Evolutionary conservation across 2,113 vertebrate genomes (phyloP), one percentile per base, ranked within the genome.

Genomic region (Saccopteryx bilineata): DNA sequence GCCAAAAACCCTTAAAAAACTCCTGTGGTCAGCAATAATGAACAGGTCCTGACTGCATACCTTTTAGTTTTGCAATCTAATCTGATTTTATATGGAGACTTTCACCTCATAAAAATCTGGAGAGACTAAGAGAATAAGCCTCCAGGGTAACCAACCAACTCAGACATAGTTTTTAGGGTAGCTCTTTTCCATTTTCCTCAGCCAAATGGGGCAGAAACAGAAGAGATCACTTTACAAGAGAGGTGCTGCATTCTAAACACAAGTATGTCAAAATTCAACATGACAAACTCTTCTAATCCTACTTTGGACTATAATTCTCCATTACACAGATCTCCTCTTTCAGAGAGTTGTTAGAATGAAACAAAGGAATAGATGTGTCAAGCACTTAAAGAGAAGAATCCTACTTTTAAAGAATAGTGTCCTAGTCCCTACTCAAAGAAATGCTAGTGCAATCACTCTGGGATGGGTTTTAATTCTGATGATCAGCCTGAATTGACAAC

Each of bases 381-480:
- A 39, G 46, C n/a, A 71, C 31, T 58, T 61, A 46, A 75, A 50
- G 39, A 48, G 48, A 10, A 48, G 71, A 24, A 26, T 26, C 68
- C 23, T 28, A 23, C 56, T 31, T 66, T n/a, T 74, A n/a, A 93
- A 61, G 24, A 82, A 48, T 8, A 88, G 61, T 69, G 48, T 48
- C 58, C 28, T 13, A 74, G 18, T 46, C 66, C 31, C 74, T 68
- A 48, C 60, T 87, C 33, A 14, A 69, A 78, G 50, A 81, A 58
- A 75, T 10, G 50, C 39, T 75, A 81, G 82, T 71, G 80, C 28
- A 75, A 17, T 63, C 68, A 58, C 18, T 87, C n/a, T 71, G 54
- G n/a, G 88, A 65, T 65, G 48, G 23, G 71, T 78, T 83, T 39
- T 65, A 87, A 39, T 91, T 87, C 28, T 82, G 81, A 75, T 18